Evolutionary conservation across 2,113 vertebrate genomes (phyloP).

Genomic region (Equus przewalskii): DNA sequence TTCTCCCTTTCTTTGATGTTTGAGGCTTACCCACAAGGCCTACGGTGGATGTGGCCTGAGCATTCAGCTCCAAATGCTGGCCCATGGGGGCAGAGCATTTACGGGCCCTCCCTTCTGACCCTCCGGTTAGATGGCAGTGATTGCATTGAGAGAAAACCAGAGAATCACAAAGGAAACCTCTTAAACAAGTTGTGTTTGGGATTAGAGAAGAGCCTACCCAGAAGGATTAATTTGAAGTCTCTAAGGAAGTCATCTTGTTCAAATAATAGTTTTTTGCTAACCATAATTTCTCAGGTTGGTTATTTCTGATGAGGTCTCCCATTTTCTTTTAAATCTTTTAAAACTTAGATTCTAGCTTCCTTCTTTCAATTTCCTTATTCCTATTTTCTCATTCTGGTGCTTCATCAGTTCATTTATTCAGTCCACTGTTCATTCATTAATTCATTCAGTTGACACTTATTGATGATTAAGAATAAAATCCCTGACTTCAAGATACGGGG

Average conservation of each 20-base stretch:
- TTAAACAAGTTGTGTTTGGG: neutral
- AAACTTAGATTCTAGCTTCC: neutral
- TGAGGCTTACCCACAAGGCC: neutral
- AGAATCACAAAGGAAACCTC: neutral
- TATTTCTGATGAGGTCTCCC: neutral
- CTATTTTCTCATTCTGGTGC: neutral
- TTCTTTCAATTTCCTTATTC: neutral
- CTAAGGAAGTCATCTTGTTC: slow-evolving; percentile 26
- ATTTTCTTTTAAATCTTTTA: slow-evolving; percentile 37
- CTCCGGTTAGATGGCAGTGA: neutral
- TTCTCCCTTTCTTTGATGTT: neutral
- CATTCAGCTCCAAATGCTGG: neutral
- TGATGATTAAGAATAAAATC: slow-evolving; percentile 24
- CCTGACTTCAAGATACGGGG: neutral
- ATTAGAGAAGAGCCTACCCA: neutral
- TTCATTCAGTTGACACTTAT: neutral
- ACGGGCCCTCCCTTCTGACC: neutral
- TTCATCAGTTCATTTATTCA: neutral
- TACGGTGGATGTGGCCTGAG: neutral
- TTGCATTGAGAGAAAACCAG: neutral
- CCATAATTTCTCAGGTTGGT: slow-evolving; percentile 1
- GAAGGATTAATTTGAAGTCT: slow-evolving; percentile 20
- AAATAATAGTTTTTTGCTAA: slow-evolving; percentile 46
- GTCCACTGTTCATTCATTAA: neutral
- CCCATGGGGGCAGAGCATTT: neutral